Conservation (phyloP, 2,797 vertebrate genomes). For the Scolopax bukidnonensis region DNA sequence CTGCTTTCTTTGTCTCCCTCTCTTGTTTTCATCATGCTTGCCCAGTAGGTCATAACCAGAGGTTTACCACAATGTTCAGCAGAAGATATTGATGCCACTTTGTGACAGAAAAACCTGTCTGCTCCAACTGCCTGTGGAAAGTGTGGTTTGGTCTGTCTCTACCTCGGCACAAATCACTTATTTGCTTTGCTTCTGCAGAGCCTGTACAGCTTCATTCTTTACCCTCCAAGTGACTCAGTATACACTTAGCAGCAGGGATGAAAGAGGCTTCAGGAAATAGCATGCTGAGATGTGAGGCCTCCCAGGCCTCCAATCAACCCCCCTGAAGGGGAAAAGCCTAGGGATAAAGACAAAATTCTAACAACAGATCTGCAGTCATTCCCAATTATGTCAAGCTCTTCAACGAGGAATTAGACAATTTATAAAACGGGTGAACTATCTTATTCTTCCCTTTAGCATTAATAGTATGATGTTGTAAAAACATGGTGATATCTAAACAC, state of each 20-base stretch:
- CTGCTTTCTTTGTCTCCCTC: neutral
- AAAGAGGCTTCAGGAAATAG: constrained; percentile 69
- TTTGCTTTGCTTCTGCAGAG: constrained; percentile 2
- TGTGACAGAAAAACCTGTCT: neutral
- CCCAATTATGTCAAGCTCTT: constrained; percentile 52
- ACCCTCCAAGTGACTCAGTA: constrained; percentile 20
- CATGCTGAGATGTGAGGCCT: constrained; percentile 71
- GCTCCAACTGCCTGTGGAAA: neutral
- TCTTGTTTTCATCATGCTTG: neutral
- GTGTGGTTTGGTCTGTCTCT: neutral
- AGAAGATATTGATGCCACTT: neutral
- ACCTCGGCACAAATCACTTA: neutral
- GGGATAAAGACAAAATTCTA: constrained; percentile 66
- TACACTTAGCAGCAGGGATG: constrained; percentile 55
- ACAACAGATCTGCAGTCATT: constrained; percentile 68
- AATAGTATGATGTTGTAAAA: neutral
- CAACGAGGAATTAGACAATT: constrained; percentile 22
- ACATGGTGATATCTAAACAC: neutral
- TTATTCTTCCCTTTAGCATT: neutral
- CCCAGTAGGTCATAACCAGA: neutral
- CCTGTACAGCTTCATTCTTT: constrained; percentile 29
- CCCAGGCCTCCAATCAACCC: constrained; percentile 63
- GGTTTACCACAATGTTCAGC: neutral
- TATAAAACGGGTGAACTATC: neutral
- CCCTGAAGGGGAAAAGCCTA: constrained; percentile 64